These are phyloP conservation scores for Eudemis profundana DNA, from an alignment of 2,888 invertebrate genomes.

Conservation along the genomic window DNA sequence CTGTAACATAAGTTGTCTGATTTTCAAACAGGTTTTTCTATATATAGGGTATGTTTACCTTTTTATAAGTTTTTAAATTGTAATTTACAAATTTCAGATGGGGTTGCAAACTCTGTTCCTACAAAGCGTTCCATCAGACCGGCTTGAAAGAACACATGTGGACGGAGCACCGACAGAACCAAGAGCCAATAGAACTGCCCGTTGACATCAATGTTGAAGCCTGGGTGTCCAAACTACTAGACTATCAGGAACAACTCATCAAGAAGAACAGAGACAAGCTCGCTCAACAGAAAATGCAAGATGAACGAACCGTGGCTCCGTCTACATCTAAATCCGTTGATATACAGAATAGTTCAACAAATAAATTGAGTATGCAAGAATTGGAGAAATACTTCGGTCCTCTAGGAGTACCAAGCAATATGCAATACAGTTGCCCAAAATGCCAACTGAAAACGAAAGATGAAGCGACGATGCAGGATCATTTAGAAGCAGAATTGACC, in stretches of 20 bases:
- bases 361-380: conserved; percentile 50
- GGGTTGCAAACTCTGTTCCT: conserved; percentile 85
- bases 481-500: conserved; percentile 72
- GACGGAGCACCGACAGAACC: conserved; percentile 73
- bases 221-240: conserved; percentile 77
- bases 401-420: conserved; percentile 60
- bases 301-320: conserved; percentile 34
- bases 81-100: conserved; percentile 75
- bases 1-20: too few species aligned
- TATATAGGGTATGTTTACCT: too few species aligned
- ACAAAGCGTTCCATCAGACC: conserved; percentile 83
- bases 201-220: conserved; percentile 76
- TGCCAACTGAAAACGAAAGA: conserved; percentile 60
- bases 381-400: conserved; percentile 66
- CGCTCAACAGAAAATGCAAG: conserved; percentile 57
- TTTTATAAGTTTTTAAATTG: conserved; percentile 19
- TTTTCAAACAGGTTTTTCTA: too few species aligned
- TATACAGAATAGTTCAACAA: not conserved
- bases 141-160: conserved; percentile 83
- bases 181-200: conserved; percentile 70
- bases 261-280: conserved; percentile 60
- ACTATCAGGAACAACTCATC: conserved; percentile 66
- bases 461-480: conserved; percentile 64
- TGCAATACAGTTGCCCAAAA: conserved; percentile 69
- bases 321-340: conserved; percentile 24